A percentile compares a stretch with the other conserved stretches of the same genome.
Evolutionary conservation across 2,113 vertebrate species (phyloP).

Genomic region (Rhea americana): DNA sequence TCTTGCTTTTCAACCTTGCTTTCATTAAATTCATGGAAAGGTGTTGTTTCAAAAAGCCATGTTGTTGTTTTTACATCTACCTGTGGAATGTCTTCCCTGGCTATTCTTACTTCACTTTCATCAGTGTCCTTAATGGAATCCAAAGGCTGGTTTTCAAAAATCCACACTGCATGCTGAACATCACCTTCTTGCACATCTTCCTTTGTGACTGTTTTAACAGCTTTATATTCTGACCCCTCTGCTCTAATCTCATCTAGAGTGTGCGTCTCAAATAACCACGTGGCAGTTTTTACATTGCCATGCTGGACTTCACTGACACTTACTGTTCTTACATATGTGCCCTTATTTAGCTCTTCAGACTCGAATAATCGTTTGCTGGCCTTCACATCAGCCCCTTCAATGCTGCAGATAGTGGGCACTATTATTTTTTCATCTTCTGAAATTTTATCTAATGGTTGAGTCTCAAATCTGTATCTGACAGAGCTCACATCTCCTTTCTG

Average conservation of each 20-base stretch:
- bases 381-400: slow-evolving; percentile 87
- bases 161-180: slow-evolving; percentile 89
- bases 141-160: slow-evolving; percentile 90
- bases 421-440: slow-evolving; percentile 75
- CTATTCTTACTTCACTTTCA: slow-evolving; percentile 61
- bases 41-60: slow-evolving; percentile 93
- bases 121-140: slow-evolving; percentile 84
- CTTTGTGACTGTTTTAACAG: slow-evolving; percentile 82
- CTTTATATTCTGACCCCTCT: slow-evolving; percentile 83
- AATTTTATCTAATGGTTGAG: slow-evolving; percentile 87
- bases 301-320: slow-evolving; percentile 89
- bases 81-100: slow-evolving; percentile 82
- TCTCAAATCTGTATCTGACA: slow-evolving; percentile 91
- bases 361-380: slow-evolving; percentile 84
- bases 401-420: slow-evolving; percentile 78
- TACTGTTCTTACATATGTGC: slow-evolving; percentile 80
- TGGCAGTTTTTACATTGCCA: slow-evolving; percentile 88
- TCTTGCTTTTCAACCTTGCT: slow-evolving; percentile 79
- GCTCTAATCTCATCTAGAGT: slow-evolving; percentile 86
- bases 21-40: slow-evolving; percentile 87
- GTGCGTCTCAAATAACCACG: slow-evolving; percentile 91
- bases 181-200: slow-evolving; percentile 87
- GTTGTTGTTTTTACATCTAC: slow-evolving; percentile 89
- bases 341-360: slow-evolving; percentile 70
- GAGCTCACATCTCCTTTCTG: slow-evolving; percentile 88